Conservation (phyloP, 2,888 invertebrate species). For the Scaptomyza reducta region DNA sequence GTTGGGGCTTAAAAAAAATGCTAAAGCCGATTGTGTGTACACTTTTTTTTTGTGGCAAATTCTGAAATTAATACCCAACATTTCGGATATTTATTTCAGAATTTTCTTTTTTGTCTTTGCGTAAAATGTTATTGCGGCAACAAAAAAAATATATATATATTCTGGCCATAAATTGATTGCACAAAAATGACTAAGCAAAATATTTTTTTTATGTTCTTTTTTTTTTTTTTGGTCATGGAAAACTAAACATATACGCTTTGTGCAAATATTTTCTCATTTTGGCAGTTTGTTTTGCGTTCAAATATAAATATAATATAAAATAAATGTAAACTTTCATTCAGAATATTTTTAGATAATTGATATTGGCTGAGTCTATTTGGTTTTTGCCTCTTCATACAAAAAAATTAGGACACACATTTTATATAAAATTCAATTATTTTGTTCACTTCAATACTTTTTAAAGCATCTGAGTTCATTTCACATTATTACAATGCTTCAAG, state of each 20-base stretch:
- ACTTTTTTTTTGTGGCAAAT: neutral
- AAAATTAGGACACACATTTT: neutral
- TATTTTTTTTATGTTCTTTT: neutral
- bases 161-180: neutral
- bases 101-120: neutral
- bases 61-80: neutral
- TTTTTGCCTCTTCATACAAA: too few relatives aligned
- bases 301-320: too few relatives aligned
- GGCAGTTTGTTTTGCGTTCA: neutral
- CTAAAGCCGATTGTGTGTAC: neutral
- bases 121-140: neutral
- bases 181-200: neutral
- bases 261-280: neutral
- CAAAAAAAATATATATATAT: too few relatives aligned
- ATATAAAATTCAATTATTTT: neutral
- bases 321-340: neutral
- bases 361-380: neutral
- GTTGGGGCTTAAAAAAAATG: slow-evolving; percentile 1
- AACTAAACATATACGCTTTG: neutral
- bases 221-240: neutral
- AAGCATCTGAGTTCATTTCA: neutral
- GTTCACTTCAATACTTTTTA: neutral
- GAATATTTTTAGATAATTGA: neutral
- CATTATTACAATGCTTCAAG: neutral
- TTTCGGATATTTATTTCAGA: neutral